Base-by-base conservation (phyloP, 2,797 vertebrate species). In the Cottoperca gobio region DNA sequence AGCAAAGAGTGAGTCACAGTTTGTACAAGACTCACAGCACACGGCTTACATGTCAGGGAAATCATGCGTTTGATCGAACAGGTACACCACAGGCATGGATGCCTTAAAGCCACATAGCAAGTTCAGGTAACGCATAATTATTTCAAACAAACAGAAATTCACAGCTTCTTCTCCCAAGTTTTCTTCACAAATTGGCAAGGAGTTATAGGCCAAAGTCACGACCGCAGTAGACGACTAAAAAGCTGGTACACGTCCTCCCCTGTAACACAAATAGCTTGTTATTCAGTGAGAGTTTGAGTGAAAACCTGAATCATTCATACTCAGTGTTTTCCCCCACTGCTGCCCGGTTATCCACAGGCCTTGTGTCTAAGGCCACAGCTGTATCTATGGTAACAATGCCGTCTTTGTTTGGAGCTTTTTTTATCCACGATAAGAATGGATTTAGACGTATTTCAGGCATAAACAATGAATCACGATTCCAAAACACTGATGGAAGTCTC, bases 371-470 rank as follows among this genome's bases (percentile, higher is more conserved):
- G 61, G 43, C 46, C 26, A 13, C 46, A 54, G 37, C 71, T 65
- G 65, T 69, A 48, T 62, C 65, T 74, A 31, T 61, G 42, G 40
- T 23, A 69, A 84, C 81, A 84, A 54, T 35, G 14, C 37, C 11
- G 21, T 48, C 72, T 73, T 81, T 83, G 74, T 84, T 70, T 7
- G 26, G 61, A 21, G 17, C 2, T 60, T 40, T 40, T 52, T 70
- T 70, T 26, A 40, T 66, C 54, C 17, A 2, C 21, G 2, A 45
- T 28, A 74, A 67, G 66, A 53, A 65, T 40, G 59, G 62, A 76
- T 77, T 81, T 42, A 19, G 9, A 64, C 61, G 35, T 63, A 57
- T 80, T 75, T 64, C 42, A 57, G 65, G 57, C 33, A 58, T 61
- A 61, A 53, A 66, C 37, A 65, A 62, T 26, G 0, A 52, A 59